phyloP scores from a whole-genome alignment of 2,888 invertebrate genomes.

The Cordylochernes scorpioides region DNA sequence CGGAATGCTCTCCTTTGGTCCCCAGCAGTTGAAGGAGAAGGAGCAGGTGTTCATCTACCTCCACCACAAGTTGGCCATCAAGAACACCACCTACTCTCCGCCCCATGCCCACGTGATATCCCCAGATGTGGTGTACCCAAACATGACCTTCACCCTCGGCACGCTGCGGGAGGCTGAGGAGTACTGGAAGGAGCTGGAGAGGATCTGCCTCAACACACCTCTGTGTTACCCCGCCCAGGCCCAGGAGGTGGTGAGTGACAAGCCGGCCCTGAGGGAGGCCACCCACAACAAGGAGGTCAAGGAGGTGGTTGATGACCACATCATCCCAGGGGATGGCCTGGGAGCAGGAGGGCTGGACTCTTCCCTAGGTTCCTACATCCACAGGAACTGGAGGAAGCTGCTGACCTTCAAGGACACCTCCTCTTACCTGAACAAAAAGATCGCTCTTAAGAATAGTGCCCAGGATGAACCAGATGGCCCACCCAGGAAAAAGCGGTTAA shows the following conservation, averaged over 20 bases:
- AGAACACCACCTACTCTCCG: conserved; percentile 36
- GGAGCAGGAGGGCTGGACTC: conserved; percentile 48
- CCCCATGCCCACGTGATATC: conserved; percentile 34
- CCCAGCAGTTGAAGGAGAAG: conserved; percentile 35
- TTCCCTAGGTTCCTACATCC: conserved; percentile 30
- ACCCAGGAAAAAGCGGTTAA: too few relatives aligned
- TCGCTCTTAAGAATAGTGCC: too few relatives aligned
- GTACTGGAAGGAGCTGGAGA: conserved; percentile 32
- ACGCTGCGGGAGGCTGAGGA: conserved; percentile 29
- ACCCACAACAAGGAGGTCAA: conserved; percentile 24
- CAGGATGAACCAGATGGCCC: too few relatives aligned
- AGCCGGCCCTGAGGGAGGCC: conserved; percentile 26
- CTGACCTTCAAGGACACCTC: background rate
- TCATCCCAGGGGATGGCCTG: conserved; percentile 39
- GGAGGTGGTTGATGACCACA: conserved; percentile 27
- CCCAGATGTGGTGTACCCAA: conserved; percentile 29
- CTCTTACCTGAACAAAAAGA: background rate
- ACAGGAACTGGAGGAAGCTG: conserved; percentile 14
- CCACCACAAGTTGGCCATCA: conserved; percentile 32
- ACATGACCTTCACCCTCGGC: conserved; percentile 30
- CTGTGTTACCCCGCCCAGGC: conserved; percentile 25
- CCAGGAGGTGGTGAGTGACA: conserved; percentile 17
- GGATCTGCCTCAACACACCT: conserved; percentile 36
- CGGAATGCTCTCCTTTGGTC: conserved; percentile 36
- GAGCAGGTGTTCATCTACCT: conserved; percentile 40